A percentile compares a stretch with the other conserved stretches of the same genome.
Evolutionary conservation across 2,797 vertebrate genomes (phyloP).

Genomic region (Spheniscus humboldti): DNA sequence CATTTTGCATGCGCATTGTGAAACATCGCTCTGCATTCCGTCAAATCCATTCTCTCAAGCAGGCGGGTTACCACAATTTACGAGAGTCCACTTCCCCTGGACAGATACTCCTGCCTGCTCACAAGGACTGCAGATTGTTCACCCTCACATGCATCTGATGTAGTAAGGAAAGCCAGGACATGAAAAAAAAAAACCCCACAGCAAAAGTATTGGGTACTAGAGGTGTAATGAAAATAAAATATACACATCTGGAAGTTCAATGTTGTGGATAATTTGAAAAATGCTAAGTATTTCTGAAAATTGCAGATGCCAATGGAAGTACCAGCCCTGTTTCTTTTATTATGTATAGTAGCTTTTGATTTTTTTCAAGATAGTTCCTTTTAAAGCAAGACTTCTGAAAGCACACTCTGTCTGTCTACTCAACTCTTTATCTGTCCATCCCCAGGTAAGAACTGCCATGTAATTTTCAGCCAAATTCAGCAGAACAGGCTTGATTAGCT

Average conservation of each 20-base stretch:
- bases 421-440: background rate
- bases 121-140: background rate
- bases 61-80: rapidly evolving
- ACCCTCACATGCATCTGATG: background rate
- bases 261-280: background rate
- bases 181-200: rapidly evolving
- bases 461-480: background rate
- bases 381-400: background rate
- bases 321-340: background rate
- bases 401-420: background rate
- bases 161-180: background rate
- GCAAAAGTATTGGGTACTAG: background rate
- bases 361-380: background rate
- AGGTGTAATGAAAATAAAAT: background rate
- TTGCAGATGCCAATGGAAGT: background rate
- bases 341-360: background rate
- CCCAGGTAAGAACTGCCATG: background rate
- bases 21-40: rapidly evolving
- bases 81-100: background rate
- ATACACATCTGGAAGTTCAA: background rate
- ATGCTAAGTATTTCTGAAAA: background rate
- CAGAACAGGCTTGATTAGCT: background rate
- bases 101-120: background rate
- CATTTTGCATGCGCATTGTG: rapidly evolving
- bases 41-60: background rate